Evolutionary conservation across 2,113 vertebrate species (phyloP), one percentile per base, ranked within the genome.

Genomic region (Cinclus cinclus): DNA sequence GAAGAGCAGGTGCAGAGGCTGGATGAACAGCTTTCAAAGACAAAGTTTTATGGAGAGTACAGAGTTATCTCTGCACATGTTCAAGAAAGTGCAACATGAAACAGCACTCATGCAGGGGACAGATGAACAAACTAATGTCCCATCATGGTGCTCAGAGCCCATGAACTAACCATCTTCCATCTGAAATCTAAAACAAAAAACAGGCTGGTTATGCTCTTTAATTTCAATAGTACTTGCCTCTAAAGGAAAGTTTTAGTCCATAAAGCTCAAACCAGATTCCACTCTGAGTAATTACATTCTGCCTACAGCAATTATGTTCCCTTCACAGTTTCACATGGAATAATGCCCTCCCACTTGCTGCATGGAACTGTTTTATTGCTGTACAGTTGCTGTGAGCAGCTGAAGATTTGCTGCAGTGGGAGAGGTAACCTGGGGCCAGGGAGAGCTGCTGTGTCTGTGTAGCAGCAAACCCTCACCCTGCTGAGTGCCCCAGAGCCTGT

Each of bases 291-390:
- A 94, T 94, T 91, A 82, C 37, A 75, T 75, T 94, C 90, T 87
- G 84, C 94, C 84, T 71, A 52, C 58, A 94, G 87, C 84, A 91
- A 91, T 94, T 92, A 82, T n/a, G 69, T 90, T 96, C 65, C 41
- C 44, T 41, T 47, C 7, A 2, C 49, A 82, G 65, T 73, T 85
- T 89, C 92, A 31, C 62, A 31, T 25, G 82, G 82, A 96, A 90
- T 79, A 69, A 92, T 67, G 78, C 84, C 90, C 77, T 47, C 76
- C 41, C 89, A 89, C 83, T 93, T 81, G 80, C 86, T 83, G 52
- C 68, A 77, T 27, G 5, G n/a, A 82, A 60, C 46, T 58, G 9
- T 89, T 93, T 70, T 67, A 68, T 56, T 89, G 64, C 71, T 47
- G 62, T 41, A 35, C 35, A 52, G 28, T 65, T 83, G 63, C 70